Evolutionary conservation across 2,797 vertebrate genomes (phyloP).

Genomic region (Alectoris magna): DNA sequence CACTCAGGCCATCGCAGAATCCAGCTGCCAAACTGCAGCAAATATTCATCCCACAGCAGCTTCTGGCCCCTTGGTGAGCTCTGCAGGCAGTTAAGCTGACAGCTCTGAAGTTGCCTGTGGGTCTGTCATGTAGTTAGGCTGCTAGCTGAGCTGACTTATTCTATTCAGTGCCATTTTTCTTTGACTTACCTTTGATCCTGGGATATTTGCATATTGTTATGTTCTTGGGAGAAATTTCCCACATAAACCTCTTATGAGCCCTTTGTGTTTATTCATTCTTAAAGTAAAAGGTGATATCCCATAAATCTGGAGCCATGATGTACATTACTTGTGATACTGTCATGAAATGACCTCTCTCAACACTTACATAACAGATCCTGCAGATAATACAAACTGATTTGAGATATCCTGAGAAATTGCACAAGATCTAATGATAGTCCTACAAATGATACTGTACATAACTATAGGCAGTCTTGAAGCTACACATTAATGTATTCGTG

Average conservation of each 20-base stretch:
- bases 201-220: conserved; percentile 63
- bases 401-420: neutral
- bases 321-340: neutral
- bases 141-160: conserved; percentile 48
- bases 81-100: conserved; percentile 48
- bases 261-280: neutral
- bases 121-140: conserved; percentile 39
- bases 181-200: conserved; percentile 71
- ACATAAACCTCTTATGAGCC: neutral
- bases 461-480: neutral
- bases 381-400: neutral
- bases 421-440: neutral
- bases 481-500: neutral
- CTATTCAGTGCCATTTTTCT: conserved; percentile 58
- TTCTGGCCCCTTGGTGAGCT: conserved; percentile 24
- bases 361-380: neutral
- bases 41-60: conserved; percentile 33
- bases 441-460: neutral
- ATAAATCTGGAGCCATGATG: neutral
- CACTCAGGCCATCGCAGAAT: neutral
- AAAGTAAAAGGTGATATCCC: neutral
- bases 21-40: conserved; percentile 22
- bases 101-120: conserved; percentile 51
- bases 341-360: neutral
- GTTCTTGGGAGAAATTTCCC: conserved; percentile 19